Conservation (phyloP, 2,113 vertebrate genomes). For the Zosterops pallidus region DNA sequence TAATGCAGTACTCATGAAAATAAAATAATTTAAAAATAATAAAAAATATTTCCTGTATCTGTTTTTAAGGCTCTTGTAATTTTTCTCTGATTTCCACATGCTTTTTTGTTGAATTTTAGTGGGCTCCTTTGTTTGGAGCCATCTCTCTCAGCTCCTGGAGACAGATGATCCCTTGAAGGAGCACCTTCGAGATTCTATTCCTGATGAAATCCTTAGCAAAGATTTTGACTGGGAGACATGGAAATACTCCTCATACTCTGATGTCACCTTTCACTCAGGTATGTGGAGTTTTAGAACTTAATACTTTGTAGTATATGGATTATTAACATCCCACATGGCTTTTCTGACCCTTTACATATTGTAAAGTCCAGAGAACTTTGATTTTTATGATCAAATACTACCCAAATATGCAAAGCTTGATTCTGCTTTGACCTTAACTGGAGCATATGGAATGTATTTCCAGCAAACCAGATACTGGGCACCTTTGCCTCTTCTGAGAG, state of each 20-base stretch:
- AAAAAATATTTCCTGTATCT: background rate
- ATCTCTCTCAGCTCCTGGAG: conserved; percentile 82
- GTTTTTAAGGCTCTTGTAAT: background rate
- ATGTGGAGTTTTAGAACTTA: background rate
- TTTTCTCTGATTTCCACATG: background rate
- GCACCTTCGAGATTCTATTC: conserved; percentile 75
- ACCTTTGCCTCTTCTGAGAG: background rate
- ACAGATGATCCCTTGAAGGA: conserved; percentile 84
- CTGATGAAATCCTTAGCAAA: conserved; percentile 83
- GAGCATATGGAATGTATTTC: background rate
- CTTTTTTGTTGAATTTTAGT: conserved; percentile 67
- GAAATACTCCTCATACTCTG: conserved; percentile 87
- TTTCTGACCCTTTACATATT: background rate
- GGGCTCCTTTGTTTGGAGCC: conserved; percentile 90
- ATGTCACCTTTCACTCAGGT: conserved; percentile 81
- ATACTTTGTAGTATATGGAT: background rate
- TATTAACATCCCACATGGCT: background rate
- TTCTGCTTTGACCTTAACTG: background rate
- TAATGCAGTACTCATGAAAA: background rate
- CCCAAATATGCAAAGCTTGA: background rate
- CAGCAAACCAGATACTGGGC: background rate
- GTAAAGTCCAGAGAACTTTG: background rate
- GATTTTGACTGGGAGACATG: conserved; percentile 82
- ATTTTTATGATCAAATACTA: background rate
- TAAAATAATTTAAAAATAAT: no score